Evolutionary conservation across 53 echinoderm and acorn worm genomes (phyloP).

Genomic region (Echinarachnius parma): DNA sequence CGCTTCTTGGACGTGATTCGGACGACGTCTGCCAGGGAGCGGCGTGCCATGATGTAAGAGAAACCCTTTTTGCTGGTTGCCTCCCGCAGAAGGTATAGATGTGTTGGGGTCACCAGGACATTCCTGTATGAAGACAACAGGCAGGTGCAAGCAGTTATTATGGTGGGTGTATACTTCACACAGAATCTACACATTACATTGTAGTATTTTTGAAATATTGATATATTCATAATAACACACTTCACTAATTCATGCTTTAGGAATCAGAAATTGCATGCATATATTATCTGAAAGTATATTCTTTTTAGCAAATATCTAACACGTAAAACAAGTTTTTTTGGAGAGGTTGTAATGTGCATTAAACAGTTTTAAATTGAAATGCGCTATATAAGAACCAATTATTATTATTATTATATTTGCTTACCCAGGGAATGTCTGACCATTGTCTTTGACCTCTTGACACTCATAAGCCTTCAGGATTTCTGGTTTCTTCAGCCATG

Average conservation of each 20-base stretch:
- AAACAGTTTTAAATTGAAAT: not conserved
- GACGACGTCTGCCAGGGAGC: constrained; percentile 78
- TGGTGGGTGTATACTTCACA: too few relatives aligned
- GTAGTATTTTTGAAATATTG: too few relatives aligned
- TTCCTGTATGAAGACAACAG: constrained; percentile 41
- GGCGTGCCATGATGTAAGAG: constrained; percentile 87
- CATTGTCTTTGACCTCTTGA: constrained; percentile 93
- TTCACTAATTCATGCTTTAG: too few relatives aligned
- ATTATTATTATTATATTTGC: not conserved
- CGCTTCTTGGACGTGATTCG: constrained; percentile 97
- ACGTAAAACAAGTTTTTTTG: too few relatives aligned
- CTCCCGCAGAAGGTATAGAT: constrained; percentile 84
- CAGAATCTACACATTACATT: too few relatives aligned
- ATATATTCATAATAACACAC: too few relatives aligned
- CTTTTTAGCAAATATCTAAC: too few relatives aligned
- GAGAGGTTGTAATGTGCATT: too few relatives aligned
- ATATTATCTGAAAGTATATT: too few relatives aligned
- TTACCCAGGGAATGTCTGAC: constrained; percentile 91
- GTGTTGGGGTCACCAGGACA: constrained; percentile 71
- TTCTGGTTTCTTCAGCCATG: constrained; percentile 96
- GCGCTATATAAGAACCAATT: too few relatives aligned
- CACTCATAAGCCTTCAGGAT: constrained; percentile 73
- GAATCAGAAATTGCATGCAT: too few relatives aligned
- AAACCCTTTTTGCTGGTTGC: constrained; percentile 69
- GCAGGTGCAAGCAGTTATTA: too few relatives aligned